Evolutionary conservation across 1,140 invertebrate species (phyloP).

Genomic region (Monochamus saltuarius): DNA sequence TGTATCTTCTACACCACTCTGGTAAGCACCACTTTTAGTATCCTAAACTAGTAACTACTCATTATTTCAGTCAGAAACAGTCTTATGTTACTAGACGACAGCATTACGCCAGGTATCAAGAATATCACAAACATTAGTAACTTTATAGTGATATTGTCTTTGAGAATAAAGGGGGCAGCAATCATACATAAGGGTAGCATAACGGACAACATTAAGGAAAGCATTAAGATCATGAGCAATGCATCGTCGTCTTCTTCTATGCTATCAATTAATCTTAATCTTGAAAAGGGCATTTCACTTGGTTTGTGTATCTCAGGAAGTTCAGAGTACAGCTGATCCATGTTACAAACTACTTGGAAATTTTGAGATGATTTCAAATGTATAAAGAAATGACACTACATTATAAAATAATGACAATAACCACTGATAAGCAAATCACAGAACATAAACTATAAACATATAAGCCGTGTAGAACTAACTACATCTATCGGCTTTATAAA

Average conservation of each 20-base stretch:
- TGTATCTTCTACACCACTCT: constrained; percentile 83
- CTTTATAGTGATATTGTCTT: constrained; percentile 24
- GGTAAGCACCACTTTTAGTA: constrained; percentile 58
- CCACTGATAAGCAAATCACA: too few species aligned
- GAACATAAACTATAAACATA: too few species aligned
- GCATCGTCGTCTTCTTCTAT: constrained; percentile 31
- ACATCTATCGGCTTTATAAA: too few species aligned
- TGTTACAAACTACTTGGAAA: background rate
- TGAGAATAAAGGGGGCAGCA: constrained; percentile 23
- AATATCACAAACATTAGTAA: constrained; percentile 23
- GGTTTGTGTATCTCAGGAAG: background rate
- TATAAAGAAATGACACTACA: constrained; percentile 1
- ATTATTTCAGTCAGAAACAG: constrained; percentile 19
- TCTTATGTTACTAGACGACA: constrained; percentile 25
- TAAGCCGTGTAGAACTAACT: too few species aligned
- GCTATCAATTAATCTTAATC: background rate
- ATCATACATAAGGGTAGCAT: constrained; percentile 32
- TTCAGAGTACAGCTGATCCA: background rate
- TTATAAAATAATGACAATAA: constrained; percentile 1
- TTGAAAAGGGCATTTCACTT: background rate
- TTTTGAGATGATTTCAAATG: background rate
- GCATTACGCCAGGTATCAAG: constrained; percentile 26
- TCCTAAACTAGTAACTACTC: constrained; percentile 7
- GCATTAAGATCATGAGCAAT: constrained; percentile 26
- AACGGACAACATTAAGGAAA: constrained; percentile 30